These are phyloP conservation scores for Bombylius discolor DNA, from an alignment of 2,888 invertebrate genomes.

Conservation along the genomic window DNA sequence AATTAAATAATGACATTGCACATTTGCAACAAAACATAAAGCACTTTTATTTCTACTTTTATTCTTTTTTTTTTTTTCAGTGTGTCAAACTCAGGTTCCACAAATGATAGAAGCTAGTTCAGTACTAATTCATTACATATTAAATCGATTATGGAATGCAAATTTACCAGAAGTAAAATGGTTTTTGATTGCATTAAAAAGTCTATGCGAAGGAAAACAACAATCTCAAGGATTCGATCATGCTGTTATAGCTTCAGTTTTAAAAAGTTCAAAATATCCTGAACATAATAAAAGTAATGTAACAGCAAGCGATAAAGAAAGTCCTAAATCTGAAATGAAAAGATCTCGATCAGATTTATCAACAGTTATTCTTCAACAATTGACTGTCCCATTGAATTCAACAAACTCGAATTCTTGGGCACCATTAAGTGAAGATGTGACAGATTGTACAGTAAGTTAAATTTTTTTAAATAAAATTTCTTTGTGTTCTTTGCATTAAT, in stretches of 20 bases:
- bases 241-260: constrained; percentile 57
- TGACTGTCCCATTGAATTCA: constrained; percentile 53
- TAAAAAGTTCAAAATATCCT: constrained; percentile 62
- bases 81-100: constrained; percentile 53
- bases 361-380: constrained; percentile 56
- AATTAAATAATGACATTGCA: no score
- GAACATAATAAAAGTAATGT: constrained; percentile 38
- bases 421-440: constrained; percentile 35
- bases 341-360: constrained; percentile 56
- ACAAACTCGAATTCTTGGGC: constrained; percentile 38
- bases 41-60: no score
- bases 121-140: constrained; percentile 52
- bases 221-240: constrained; percentile 64
- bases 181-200: constrained; percentile 56
- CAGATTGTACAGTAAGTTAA: constrained; percentile 34
- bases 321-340: constrained; percentile 41
- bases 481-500: not conserved
- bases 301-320: constrained; percentile 43
- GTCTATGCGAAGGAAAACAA: constrained; percentile 53
- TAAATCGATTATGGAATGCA: constrained; percentile 36
- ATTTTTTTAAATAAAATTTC: not conserved
- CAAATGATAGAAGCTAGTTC: constrained; percentile 54
- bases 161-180: constrained; percentile 39
- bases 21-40: no score
- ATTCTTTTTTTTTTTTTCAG: constrained; percentile 33